Base-by-base conservation (phyloP, 2,888 invertebrate genomes). In the Clepsis dumicolana region DNA sequence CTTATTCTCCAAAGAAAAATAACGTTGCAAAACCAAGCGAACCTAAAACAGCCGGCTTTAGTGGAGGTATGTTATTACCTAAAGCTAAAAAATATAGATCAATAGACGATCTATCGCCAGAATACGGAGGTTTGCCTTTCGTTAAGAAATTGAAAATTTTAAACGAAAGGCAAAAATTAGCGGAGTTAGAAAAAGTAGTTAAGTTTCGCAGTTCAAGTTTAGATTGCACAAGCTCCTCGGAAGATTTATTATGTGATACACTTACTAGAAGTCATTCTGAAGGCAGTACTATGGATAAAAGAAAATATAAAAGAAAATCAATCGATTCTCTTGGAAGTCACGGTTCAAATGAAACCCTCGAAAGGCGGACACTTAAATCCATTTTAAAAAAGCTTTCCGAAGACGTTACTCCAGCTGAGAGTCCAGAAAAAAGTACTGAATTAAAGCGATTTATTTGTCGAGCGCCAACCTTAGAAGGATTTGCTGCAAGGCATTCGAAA, bases 141-240 rank as follows among this genome's bases (percentile, higher is more conserved):
- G 97, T 98, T 0, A 98, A 98, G 87, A 97, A 97, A 78, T 90
- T 98, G 59, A 97, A 98, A 92, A 98, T 98, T 76, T 93, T 98
- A 56, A 98, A 98, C 85, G 98, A 98, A 88, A 94, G 97, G 10
- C 97, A 97, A 83, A 98, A 97, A 89, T 87, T 98, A 71, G 97
- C 96, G 35, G 97, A 97, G 83, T 91, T 98, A 54, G 97, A 97
- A 84, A 95, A 95, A 74, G 96, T 95, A 12, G 96, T 97, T 27
- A 95, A 96, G 84, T 95, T 95, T 70, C 94, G 97, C 71, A 97
- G 97, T 85, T 96, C 97, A 68, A 97, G 97, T 77, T 93, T 97
- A 80, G 97, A 98, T 79, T 96, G 94, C 77, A 94, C 95, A 2
- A 94, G 95, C 77, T 94, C 93, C 1, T 95, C 94, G 5, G 95